Evolutionary conservation across 2,797 vertebrate species (phyloP).

Genomic region (Sebastes matsubarae): DNA sequence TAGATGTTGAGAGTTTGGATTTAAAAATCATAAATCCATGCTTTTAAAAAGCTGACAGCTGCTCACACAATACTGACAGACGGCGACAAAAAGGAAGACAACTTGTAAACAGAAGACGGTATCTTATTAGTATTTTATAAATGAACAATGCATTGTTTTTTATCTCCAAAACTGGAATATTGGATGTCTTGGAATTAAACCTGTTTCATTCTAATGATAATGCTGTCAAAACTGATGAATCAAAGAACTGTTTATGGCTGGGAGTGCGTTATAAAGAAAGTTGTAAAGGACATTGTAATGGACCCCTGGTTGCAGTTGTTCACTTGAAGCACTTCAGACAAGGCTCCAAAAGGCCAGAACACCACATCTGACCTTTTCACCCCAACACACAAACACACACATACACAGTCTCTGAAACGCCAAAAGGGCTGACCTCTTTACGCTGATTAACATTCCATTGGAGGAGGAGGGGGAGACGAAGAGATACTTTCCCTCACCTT

Average conservation of each 20-base stretch:
- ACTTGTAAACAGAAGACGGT: background rate
- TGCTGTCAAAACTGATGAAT: constrained; percentile 10
- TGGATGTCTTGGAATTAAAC: background rate
- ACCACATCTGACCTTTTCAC: constrained; percentile 70
- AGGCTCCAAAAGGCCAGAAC: constrained; percentile 54
- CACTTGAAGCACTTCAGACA: constrained; percentile 48
- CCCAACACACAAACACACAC: constrained; percentile 35
- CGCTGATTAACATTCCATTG: constrained; percentile 77
- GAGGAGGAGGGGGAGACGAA: constrained; percentile 33
- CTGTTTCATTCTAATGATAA: constrained; percentile 27
- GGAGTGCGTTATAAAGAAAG: constrained; percentile 24
- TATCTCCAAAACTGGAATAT: background rate
- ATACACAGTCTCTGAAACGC: constrained; percentile 35
- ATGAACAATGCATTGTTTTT: background rate
- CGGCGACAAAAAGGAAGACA: background rate
- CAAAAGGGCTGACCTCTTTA: constrained; percentile 71
- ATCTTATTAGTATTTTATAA: background rate
- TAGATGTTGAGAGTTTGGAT: background rate
- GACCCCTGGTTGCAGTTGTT: constrained; percentile 50
- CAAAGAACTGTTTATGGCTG: constrained; percentile 20
- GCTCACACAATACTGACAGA: background rate
- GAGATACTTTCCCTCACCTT: constrained; percentile 70
- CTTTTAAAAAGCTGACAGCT: constrained; percentile 5
- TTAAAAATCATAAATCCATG: background rate
- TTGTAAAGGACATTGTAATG: constrained; percentile 50